Evolutionary conservation across 2,797 vertebrate genomes (phyloP).

Genomic region (Serranus cabrilla): DNA sequence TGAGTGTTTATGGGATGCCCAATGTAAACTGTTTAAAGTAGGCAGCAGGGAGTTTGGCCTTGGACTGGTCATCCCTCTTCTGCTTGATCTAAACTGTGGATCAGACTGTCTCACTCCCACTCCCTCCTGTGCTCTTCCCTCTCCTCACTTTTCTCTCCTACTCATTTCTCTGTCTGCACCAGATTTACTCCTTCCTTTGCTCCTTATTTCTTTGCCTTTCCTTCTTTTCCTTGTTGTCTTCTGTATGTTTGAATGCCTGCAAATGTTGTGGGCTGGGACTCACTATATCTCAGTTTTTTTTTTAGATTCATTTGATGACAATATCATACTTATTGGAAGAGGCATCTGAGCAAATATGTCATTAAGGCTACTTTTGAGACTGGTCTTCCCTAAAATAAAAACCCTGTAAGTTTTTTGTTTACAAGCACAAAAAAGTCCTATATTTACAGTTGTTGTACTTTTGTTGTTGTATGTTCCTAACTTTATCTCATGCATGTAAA

Average conservation of each 20-base stretch:
- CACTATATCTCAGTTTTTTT: too few relatives aligned
- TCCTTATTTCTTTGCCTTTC: background rate
- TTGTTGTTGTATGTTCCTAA: too few relatives aligned
- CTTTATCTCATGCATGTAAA: too few relatives aligned
- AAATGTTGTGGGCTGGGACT: background rate
- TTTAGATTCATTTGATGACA: too few relatives aligned
- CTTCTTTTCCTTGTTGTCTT: background rate
- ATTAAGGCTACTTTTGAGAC: too few relatives aligned
- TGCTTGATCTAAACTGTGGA: conserved; percentile 60
- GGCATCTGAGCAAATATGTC: too few relatives aligned
- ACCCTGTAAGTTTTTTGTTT: too few relatives aligned
- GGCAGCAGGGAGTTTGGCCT: conserved; percentile 58
- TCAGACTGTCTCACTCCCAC: conserved; percentile 46
- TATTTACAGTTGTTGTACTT: too few relatives aligned
- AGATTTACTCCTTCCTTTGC: background rate
- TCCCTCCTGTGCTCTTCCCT: conserved; percentile 32
- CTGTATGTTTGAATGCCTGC: background rate
- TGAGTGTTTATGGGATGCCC: conserved; percentile 39
- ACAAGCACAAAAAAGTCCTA: too few relatives aligned
- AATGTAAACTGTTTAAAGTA: conserved; percentile 76
- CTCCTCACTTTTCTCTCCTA: conserved; percentile 23
- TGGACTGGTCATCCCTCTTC: conserved; percentile 44
- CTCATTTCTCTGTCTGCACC: conserved; percentile 15
- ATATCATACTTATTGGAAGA: too few relatives aligned
- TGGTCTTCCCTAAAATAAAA: too few relatives aligned